Base-by-base conservation (phyloP, 2,113 vertebrate species). In the Genyomyrus donnyi region DNA sequence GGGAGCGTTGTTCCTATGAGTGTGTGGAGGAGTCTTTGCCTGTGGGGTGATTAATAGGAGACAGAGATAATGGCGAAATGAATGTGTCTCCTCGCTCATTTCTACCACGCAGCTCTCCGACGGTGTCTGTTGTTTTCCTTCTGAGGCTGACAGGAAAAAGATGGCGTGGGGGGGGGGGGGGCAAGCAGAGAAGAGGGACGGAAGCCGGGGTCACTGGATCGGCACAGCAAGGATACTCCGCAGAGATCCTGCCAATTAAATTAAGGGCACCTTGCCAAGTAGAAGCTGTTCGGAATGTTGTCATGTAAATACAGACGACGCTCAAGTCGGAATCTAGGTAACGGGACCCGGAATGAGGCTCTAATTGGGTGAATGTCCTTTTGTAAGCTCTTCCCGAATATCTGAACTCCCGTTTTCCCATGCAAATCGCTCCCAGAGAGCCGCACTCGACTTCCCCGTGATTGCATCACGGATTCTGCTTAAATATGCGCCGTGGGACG, bases 221-320 rank as follows among this genome's bases (percentile, higher is more conserved):
- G 74, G 86, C 88, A 70, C 90, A 84, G 90, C 66, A 90, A 27
- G 92, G 93, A 94, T 92, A 92, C 93, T 95, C 94, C 94, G 89
- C 92, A 77, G 95, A 95, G 95, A 95, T 91, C 0, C 90, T 91
- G 70, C 94, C 95, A 96, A 96, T 96, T 96, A 95, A 95, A 94
- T 95, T 95, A 95, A 96, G 94, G 93, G 94, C 93, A 93, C 90
- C 92, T 95, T 95, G 94, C 90, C 95, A 95, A 95, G 94, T 95
- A 95, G 93, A 92, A 93, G 93, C 94, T 96, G 95, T 96, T 95
- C 96, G 95, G 95, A 95, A 95, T 95, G 91, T 92, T 94, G 95
- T 96, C 95, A 94, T 83, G 93, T 95, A 95, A 95, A 95, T 92
- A 91, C 95, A 95, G 93, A 94, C 94, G 90, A 91, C 88, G 90